Conservation (phyloP, 2,113 vertebrate genomes). For the Campylomormyrus numenius region DNA sequence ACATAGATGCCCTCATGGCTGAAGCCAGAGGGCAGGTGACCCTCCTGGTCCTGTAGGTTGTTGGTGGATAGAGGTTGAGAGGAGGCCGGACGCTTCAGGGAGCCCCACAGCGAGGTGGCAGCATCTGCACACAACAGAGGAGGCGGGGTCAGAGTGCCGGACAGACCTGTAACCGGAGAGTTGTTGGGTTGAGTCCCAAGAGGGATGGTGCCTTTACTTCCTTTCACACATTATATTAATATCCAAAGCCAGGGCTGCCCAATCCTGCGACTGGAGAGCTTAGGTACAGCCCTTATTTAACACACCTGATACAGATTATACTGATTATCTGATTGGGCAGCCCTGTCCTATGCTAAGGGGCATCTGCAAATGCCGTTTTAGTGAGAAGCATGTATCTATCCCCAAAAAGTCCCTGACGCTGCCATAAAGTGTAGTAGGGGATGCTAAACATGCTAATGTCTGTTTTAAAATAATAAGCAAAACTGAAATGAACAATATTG, state of each 20-base stretch:
- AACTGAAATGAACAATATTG: not conserved
- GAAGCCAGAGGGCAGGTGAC: constrained; percentile 75
- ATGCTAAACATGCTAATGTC: not conserved
- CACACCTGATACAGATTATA: no score
- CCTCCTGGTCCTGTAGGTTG: constrained; percentile 82
- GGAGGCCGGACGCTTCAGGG: constrained; percentile 75
- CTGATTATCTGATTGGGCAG: no score
- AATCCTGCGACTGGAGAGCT: no score
- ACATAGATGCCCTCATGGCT: constrained; percentile 98
- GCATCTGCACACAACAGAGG: constrained; percentile 53
- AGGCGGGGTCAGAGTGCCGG: not conserved
- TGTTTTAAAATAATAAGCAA: not conserved
- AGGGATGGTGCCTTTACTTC: not conserved
- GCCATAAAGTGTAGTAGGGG: not conserved
- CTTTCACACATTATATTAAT: not conserved
- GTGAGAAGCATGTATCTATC: not conserved
- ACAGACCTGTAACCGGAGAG: not conserved
- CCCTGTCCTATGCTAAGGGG: not conserved
- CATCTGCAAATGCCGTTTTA: not conserved
- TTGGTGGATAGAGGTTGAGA: constrained; percentile 73
- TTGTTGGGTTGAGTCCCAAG: not conserved
- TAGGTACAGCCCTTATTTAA: no score
- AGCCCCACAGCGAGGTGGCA: constrained; percentile 68
- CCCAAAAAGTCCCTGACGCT: not conserved
- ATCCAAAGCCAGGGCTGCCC: not conserved